These are phyloP conservation scores for Clarias platycephalus DNA, from an alignment of 2,797 vertebrate species.

Conservation along the genomic window DNA sequence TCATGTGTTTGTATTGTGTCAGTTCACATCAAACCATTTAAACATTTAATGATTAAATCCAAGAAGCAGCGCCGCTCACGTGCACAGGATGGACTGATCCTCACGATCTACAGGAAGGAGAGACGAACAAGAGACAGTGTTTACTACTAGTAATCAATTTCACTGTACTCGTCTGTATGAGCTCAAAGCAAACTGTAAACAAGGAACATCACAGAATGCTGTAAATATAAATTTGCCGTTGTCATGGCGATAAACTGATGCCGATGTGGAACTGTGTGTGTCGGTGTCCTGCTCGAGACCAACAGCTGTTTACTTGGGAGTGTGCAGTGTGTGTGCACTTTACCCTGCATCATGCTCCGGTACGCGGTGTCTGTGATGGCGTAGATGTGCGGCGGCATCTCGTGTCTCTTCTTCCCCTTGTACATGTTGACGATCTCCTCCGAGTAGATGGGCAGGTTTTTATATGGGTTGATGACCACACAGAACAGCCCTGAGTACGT, in stretches of 20 bases:
- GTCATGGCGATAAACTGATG: neutral
- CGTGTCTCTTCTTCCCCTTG: slow-evolving; percentile 97
- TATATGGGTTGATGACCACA: slow-evolving; percentile 97
- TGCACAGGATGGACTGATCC: slow-evolving; percentile 98
- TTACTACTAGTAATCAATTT: neutral
- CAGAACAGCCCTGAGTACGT: slow-evolving; percentile 98
- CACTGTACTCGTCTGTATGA: too few species aligned
- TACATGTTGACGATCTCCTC: slow-evolving; percentile 98
- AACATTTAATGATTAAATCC: neutral
- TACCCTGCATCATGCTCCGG: slow-evolving; percentile 99
- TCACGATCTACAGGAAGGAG: slow-evolving; percentile 77
- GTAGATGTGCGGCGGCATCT: slow-evolving; percentile 98
- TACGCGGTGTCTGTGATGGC: slow-evolving; percentile 97
- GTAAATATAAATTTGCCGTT: neutral
- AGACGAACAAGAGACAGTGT: neutral
- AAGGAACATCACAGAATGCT: neutral
- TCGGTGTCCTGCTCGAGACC: neutral
- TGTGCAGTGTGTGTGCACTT: slow-evolving; percentile 32
- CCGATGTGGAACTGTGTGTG: neutral
- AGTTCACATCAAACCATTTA: neutral
- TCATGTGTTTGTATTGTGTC: neutral
- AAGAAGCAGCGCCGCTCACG: slow-evolving; percentile 78
- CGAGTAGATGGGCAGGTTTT: slow-evolving; percentile 93
- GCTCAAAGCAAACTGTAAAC: neutral
- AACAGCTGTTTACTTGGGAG: neutral